phyloP scores from a whole-genome alignment of 1,140 invertebrate species.

The Delia radicum region DNA sequence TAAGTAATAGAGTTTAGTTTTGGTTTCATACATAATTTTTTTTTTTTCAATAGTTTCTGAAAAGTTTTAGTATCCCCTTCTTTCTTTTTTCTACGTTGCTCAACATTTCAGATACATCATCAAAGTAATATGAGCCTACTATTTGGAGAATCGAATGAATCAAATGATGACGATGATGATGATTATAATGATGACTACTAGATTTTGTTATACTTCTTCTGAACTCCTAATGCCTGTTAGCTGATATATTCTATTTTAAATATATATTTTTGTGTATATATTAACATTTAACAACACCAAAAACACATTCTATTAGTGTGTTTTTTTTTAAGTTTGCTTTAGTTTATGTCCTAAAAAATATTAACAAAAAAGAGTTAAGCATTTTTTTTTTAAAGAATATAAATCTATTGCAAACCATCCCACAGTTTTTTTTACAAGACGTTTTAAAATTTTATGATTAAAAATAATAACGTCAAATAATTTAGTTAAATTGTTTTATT shows the following conservation, averaged over 20 bases:
- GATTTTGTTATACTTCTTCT: background rate
- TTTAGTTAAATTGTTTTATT: conserved; percentile 20
- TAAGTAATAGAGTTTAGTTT: background rate
- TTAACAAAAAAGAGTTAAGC: background rate
- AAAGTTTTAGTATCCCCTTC: conserved; percentile 1
- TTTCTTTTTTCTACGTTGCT: conserved; percentile 1
- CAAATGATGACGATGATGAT: conserved; percentile 29
- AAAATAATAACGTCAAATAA: background rate
- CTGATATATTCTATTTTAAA: background rate
- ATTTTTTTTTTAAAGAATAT: conserved; percentile 7
- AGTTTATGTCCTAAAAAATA: background rate
- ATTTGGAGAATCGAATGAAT: conserved; percentile 31
- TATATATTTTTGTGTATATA: too few species aligned
- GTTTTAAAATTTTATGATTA: background rate
- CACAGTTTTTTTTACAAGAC: background rate
- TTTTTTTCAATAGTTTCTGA: background rate
- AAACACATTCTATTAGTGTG: background rate
- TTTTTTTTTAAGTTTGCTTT: background rate
- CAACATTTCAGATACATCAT: conserved; percentile 30
- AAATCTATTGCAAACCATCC: background rate
- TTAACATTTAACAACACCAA: background rate
- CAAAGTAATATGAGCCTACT: conserved; percentile 31
- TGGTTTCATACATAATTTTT: background rate
- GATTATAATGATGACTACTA: conserved; percentile 24
- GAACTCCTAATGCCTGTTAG: background rate